Evolutionary conservation across 2,797 vertebrate genomes (phyloP), one percentile per base, ranked within the genome.

Genomic region (Anguilla pacifica): DNA sequence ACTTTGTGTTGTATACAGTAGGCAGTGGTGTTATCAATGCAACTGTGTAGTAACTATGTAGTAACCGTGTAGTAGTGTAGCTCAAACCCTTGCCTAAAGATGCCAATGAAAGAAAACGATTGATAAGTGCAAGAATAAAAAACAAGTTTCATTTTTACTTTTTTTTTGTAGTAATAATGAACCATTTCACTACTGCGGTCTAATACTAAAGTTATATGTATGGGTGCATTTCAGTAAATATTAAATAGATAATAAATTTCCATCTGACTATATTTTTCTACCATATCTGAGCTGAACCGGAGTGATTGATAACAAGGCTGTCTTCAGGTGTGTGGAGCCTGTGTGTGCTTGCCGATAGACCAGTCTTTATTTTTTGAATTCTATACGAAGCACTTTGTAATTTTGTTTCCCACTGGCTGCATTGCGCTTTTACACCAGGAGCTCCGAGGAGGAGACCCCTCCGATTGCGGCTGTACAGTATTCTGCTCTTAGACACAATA

Each of bases 221-320:
- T 94, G 95, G 92, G 93, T 96, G 95, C 93, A 94, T 95, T 95
- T 94, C 91, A 79, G 55, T 88, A 88, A 95, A 90, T 92, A 93
- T 93, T 92, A 91, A 94, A 90, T 91, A 93, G 94, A 94, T 94
- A 96, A 93, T 90, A 90, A 88, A 95, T 94, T 92, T 82, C 95
- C 95, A 96, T 96, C 95, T 92, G 94, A 91, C 94, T 96, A 96
- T 96, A 97, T 97, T 97, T 96, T 97, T 96, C 95, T 97, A 97
- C 94, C 96, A 96, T 96, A 94, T 95, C 93, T 94, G 93, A 94
- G 94, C 96, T 96, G 94, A 94, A 95, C 93, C 92, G 92, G 93
- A 91, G 92, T 89, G 92, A 93, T 86, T 86, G 89, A 51, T 22
- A 39, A 35, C 85, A 35, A 61, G 39, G 81, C 43, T 51, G 22